Conservation (phyloP, 1,140 invertebrate species). For the Ips typographus region DNA sequence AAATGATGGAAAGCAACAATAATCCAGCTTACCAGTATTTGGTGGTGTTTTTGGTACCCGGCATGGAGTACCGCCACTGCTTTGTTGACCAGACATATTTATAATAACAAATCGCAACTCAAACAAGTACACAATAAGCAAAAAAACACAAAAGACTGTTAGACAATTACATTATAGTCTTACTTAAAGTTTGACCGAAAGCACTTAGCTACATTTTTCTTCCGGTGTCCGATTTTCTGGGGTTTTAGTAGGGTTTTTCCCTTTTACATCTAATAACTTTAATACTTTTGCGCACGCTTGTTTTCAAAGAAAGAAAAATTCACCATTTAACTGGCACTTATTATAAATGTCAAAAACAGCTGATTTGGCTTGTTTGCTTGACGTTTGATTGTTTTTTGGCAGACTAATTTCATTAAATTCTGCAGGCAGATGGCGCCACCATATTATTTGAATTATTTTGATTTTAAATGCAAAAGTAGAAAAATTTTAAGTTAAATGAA, state of each 20-base stretch:
- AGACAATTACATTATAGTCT: too few species aligned
- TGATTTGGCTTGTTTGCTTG: constrained; percentile 15
- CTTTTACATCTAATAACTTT: too few species aligned
- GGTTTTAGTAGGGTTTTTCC: too few species aligned
- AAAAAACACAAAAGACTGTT: not conserved
- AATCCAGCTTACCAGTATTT: constrained; percentile 52
- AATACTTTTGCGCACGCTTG: constrained; percentile 11
- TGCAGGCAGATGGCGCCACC: too few species aligned
- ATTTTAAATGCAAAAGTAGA: too few species aligned
- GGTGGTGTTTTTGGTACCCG: constrained; percentile 69
- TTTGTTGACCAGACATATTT: constrained; percentile 42
- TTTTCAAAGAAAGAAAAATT: constrained; percentile 21
- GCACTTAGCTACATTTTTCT: too few species aligned
- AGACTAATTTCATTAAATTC: not conserved
- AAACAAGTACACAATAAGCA: constrained; percentile 13
- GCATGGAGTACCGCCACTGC: constrained; percentile 49
- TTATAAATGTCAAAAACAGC: constrained; percentile 31
- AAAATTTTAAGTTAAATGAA: too few species aligned
- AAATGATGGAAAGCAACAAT: not conserved
- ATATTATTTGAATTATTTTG: too few species aligned
- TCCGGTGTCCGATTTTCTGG: too few species aligned
- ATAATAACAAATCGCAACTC: constrained; percentile 22
- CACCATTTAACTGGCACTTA: not conserved
- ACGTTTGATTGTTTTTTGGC: not conserved
- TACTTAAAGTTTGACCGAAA: too few species aligned